phyloP scores from a whole-genome alignment of 1,140 invertebrate species.

The Saxidomus purpurata region DNA sequence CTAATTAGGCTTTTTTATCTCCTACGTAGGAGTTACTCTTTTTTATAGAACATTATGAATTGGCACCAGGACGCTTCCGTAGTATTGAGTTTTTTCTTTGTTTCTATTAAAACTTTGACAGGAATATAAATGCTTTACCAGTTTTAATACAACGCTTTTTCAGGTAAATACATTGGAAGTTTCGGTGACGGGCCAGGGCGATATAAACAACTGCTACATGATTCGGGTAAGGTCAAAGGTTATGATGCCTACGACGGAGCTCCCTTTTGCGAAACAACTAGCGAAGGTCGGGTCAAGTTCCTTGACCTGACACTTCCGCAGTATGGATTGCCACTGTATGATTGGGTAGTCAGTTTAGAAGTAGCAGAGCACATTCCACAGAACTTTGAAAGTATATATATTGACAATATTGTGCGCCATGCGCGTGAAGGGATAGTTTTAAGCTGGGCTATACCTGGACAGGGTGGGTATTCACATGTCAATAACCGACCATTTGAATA shows the following conservation, averaged over 20 bases:
- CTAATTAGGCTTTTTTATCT: no score
- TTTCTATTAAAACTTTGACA: no score
- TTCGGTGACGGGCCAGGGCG: slow-evolving; percentile 65
- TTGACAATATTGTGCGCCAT: slow-evolving; percentile 66
- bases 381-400: slow-evolving; percentile 49
- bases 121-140: no score
- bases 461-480: slow-evolving; percentile 62
- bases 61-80: no score
- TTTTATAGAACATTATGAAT: no score
- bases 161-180: slow-evolving; percentile 59
- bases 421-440: slow-evolving; percentile 56
- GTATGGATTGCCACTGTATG: slow-evolving; percentile 65
- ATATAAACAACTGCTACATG: slow-evolving; percentile 50
- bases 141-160: not conserved
- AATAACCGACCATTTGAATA: slow-evolving; percentile 59
- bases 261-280: slow-evolving; percentile 57
- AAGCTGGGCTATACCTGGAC: slow-evolving; percentile 63
- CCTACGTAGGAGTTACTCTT: no score
- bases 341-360: slow-evolving; percentile 64
- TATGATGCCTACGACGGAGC: slow-evolving; percentile 69
- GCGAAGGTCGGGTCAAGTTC: slow-evolving; percentile 57
- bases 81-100: no score
- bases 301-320: slow-evolving; percentile 63
- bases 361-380: slow-evolving; percentile 67
- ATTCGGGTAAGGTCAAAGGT: slow-evolving; percentile 21